Base-by-base conservation (phyloP, 1,140 invertebrate genomes). In the Stegodyphus mimosarum region DNA sequence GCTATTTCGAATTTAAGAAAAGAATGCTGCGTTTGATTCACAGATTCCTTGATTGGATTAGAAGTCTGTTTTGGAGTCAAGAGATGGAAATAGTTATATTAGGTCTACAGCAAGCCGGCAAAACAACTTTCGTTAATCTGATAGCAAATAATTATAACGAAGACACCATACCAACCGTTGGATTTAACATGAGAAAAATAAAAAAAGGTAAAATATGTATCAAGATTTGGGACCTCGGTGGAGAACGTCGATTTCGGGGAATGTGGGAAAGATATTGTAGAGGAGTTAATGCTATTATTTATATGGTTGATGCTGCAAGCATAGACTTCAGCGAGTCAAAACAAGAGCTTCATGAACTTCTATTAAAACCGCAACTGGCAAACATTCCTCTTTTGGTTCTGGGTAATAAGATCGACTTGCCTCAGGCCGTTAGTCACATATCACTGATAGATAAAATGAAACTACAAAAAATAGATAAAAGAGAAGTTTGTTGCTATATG, bases 191-290 rank as follows among this genome's bases (percentile, higher is more conserved):
- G 69, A 70, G 83, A 33, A 71, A 33, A 52, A 33, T 85, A 3
- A 60, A 18, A 2, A n/a, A 63, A 9, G 75, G 83, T 6, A 76
- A 74, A 18, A 53, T 72, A 7, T 7, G 10, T 0, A 85, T 85
- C 18, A 85, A 85, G 71, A 9, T 85, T 18, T 85, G 83, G 83
- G 83, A 85, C n/a, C 73, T 85, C n/a, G 83, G 83, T 0, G 83
- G 83, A 0, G 73, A 85, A 55, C 18, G 17, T 13, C 33, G 83
- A 72, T 85, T 85, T 66, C 73, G 83, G 0, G 52, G 53, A 18
- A 85, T 85, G 83, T 85, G 83, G 83, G 83, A 85, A 33, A 70
- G 78, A 15, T 81, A 71, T 63, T 79, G 64, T 51, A 53, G 64
- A 33, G 76, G 64, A n/a, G 66, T 79, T 10, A 17, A 69, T 33